Conservation (phyloP, 2,113 vertebrate species). For the Grammomys surdaster region DNA sequence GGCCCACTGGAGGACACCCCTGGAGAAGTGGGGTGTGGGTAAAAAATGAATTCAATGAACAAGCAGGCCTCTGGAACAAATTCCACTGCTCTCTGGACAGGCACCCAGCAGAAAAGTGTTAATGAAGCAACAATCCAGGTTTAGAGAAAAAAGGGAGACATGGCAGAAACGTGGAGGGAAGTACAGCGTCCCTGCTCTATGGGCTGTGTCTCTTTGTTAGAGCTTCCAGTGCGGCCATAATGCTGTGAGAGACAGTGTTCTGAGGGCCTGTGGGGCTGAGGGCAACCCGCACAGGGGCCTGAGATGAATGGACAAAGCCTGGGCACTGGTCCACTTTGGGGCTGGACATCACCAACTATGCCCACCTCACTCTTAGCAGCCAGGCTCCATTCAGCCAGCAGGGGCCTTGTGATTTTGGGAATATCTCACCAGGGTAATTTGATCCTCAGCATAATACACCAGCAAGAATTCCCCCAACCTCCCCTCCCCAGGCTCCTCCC, state of each 20-base stretch:
- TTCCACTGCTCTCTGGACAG: rapidly evolving
- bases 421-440: not conserved
- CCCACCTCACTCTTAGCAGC: not conserved
- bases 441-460: not conserved
- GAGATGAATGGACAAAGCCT: not conserved
- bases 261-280: not conserved
- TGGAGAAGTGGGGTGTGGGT: no score
- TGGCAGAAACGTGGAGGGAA: rapidly evolving
- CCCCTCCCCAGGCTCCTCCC: no score
- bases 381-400: not conserved
- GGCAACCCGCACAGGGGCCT: not conserved
- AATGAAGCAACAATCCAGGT: no score
- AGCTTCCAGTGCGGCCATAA: not conserved
- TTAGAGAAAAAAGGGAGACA: rapidly evolving
- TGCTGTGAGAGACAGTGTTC: not conserved
- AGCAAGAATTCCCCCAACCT: not conserved
- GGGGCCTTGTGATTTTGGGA: not conserved
- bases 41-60: not conserved
- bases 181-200: not conserved
- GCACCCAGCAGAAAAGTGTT: no score
- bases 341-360: no score
- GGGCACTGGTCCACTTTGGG: not conserved
- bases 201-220: not conserved
- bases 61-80: no score
- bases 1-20: not conserved